Base-by-base conservation (phyloP, 2,113 vertebrate species). In the Chloropsis hardwickii region DNA sequence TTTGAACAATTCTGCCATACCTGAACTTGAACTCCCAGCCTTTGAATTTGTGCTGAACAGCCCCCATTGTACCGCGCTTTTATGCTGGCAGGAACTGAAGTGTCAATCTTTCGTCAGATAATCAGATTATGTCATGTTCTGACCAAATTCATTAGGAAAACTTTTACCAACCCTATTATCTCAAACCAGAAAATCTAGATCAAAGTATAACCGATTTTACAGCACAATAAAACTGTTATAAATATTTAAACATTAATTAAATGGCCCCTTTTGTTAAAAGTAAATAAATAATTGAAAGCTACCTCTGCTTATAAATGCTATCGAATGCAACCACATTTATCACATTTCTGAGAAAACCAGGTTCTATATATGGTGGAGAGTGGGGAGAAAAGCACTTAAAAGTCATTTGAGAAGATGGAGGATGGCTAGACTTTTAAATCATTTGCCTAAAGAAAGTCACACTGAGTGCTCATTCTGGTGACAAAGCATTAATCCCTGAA, bases 241-340 rank as follows among this genome's bases (percentile, higher is more conserved):
- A 97, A 97, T 96, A 96, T 96, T 97, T 96, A 96, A 98, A 95
- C 81, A 85, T 77, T 91, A 90, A 95, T 95, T 92, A 94, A 96
- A 97, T 94, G 62, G 16, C 39, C 31, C 48, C 72, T 95, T 94
- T 60, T 90, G 93, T 96, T 94, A 93, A 78, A 85, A 88, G 86
- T 64, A 85, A 92, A 97, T 97, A 94, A 97, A 97, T 97, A 97
- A 97, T 96, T 96, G 81, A 97, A 92, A 88, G 80, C 60, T 31
- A 57, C 48, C 23, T 81, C 92, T 96, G 79, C 73, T 92, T 85
- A 71, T 78, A 96, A 86, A 82, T 60, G 47, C 86, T 95, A 76
- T 84, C 45, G 0, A 86, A 62, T 53, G 37, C 54, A 81, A 86
- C 45, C 27, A 10, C 57, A 87, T 90, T 92, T 90, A 89, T 80